Base-by-base conservation (phyloP, 2,797 vertebrate genomes). In the Podarcis siculus region DNA sequence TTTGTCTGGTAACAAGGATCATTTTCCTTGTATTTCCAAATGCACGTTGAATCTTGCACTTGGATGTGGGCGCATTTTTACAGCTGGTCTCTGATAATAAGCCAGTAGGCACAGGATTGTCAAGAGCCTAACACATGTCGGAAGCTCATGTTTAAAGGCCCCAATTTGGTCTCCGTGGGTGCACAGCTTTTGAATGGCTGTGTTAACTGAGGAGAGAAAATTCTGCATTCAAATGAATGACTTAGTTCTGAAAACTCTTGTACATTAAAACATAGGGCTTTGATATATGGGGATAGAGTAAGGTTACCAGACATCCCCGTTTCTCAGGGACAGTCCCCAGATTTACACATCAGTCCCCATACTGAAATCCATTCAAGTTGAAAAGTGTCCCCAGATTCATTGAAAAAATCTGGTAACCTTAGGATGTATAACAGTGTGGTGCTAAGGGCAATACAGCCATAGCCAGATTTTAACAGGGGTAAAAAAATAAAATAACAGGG, bases 111-210 rank as follows among this genome's bases (percentile, higher is more conserved):
- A 27, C 49, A 89, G 73, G 15, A 42, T 64, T 64, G 61, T 79
- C 73, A 79, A 79, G 35, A 23, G 4, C 27, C 49, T 25, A 55
- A 19, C 25, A 10, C 45, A 27, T n/a, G 6, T 8, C 73, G 49
- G 67, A 61, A 39, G 27, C n/a, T 1, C 32, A n/a, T 83, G 88
- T 92, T 90, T 91, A 93, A 94, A 92, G 80, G 39, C 85, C 89
- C 90, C 94, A 88, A 91, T 88, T 91, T 92, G 64, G 73, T 86
- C 72, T 88, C 85, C 90, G 91, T 93, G 92, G 93, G 77, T 82
- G 64, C 85, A 90, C 92, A 95, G 90, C 92, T 93, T 89, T 10
- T 87, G 87, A 90, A 91, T 87, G 92, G 90, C 82, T 27, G 89
- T 93, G 73, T 88, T 83, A 76, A 88, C 85, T 87, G 91, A 89